These are phyloP conservation scores for Haliaeetus leucogaster DNA, from an alignment of 2,113 vertebrate species.

Conservation along the genomic window DNA sequence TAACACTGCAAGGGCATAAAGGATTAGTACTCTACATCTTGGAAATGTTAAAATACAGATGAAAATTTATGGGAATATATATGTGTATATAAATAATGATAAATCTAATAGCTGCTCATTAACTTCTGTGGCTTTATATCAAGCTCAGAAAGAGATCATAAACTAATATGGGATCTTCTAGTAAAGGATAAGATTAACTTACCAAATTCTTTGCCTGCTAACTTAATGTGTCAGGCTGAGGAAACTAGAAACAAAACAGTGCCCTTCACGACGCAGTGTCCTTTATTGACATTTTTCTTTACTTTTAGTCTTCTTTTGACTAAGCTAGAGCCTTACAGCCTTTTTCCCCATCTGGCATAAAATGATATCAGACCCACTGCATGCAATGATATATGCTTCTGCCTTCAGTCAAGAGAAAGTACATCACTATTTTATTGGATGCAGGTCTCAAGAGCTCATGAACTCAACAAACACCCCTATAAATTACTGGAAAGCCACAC, in stretches of 20 bases:
- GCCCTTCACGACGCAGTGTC: not conserved
- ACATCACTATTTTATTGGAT: slow-evolving; percentile 73
- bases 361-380: slow-evolving; percentile 73
- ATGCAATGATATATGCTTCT: slow-evolving; percentile 69
- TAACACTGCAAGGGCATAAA: not conserved
- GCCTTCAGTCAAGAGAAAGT: slow-evolving; percentile 73
- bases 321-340: slow-evolving; percentile 59
- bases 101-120: slow-evolving; percentile 22
- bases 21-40: not conserved
- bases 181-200: not conserved
- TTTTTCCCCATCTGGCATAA: slow-evolving; percentile 61
- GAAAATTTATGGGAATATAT: slow-evolving; percentile 19
- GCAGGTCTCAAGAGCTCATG: slow-evolving; percentile 70
- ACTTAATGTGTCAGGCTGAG: not conserved
- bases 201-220: not conserved
- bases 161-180: not conserved
- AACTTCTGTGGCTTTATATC: not conserved
- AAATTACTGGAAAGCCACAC: slow-evolving; percentile 71
- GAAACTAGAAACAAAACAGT: not conserved
- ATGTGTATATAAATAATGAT: slow-evolving; percentile 4
- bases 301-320: slow-evolving; percentile 43
- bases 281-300: slow-evolving; percentile 34
- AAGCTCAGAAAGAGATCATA: not conserved
- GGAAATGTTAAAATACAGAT: not conserved
- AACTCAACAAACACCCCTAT: slow-evolving; percentile 70